Evolutionary conservation across 1,140 invertebrate genomes (phyloP).

Genomic region (Drosophila suzukii): DNA sequence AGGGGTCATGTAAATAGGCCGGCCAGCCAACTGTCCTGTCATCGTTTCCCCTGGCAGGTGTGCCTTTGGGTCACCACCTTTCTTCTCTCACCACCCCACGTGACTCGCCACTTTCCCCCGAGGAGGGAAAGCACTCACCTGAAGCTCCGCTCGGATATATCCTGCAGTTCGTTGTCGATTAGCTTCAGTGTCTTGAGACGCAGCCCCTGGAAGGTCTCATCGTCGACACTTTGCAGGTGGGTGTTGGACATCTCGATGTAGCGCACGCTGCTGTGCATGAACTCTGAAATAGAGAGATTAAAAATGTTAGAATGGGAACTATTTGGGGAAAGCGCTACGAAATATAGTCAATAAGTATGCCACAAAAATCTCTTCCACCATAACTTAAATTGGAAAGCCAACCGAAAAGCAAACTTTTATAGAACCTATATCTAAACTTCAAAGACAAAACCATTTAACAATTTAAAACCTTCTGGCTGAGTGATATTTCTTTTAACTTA

Average conservation of each 20-base stretch:
- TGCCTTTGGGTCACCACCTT: conserved; percentile 38
- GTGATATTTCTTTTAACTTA: no score
- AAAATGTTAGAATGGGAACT: background rate
- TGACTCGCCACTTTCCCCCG: conserved; percentile 49
- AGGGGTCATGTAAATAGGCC: conserved; percentile 68
- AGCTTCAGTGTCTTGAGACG: conserved; percentile 85
- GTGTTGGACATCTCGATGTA: conserved; percentile 86
- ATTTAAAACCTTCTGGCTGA: no score
- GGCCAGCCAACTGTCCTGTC: conserved; percentile 63
- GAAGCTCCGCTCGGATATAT: conserved; percentile 84
- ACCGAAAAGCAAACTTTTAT: no score
- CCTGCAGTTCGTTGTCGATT: conserved; percentile 86
- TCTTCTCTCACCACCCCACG: background rate
- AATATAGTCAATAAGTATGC: background rate
- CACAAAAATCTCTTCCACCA: background rate
- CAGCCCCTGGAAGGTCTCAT: conserved; percentile 85
- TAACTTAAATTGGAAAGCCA: no score
- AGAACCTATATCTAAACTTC: no score
- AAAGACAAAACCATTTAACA: no score
- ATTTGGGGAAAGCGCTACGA: background rate
- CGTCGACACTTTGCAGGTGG: conserved; percentile 85
- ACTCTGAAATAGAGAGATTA: conserved; percentile 71
- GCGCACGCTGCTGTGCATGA: conserved; percentile 84
- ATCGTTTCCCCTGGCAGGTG: conserved; percentile 37
- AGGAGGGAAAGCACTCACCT: conserved; percentile 65